A percentile compares a stretch with the other conserved stretches of the same genome.
Evolutionary conservation across 2,888 invertebrate species (phyloP).

Genomic region (Glyphotaelius pellucidus): DNA sequence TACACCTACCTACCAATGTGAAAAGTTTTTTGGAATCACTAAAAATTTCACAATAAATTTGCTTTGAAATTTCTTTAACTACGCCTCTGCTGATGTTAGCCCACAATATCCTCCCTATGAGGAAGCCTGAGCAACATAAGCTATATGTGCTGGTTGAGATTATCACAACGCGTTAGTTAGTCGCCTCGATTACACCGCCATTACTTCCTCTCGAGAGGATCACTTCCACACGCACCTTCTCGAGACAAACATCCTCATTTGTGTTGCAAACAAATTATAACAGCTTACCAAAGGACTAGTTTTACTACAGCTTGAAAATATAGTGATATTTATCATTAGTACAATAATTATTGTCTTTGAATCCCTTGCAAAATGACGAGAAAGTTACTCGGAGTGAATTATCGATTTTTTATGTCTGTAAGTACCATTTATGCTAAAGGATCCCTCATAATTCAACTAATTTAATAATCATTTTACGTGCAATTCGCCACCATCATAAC

Average conservation of each 20-base stretch:
- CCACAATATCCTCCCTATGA: slow-evolving; percentile 60
- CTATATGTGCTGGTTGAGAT: slow-evolving; percentile 45
- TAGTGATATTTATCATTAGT: neutral
- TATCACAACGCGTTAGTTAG: slow-evolving; percentile 55
- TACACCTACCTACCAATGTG: too few relatives aligned
- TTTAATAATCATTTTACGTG: neutral
- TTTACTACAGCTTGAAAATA: neutral
- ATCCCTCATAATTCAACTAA: slow-evolving; percentile 19
- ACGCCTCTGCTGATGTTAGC: neutral
- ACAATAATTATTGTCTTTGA: neutral
- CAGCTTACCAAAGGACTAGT: neutral
- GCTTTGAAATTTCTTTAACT: neutral
- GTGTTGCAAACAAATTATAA: neutral
- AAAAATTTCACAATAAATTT: too few relatives aligned
- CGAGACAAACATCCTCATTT: neutral
- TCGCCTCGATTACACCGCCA: slow-evolving; percentile 41
- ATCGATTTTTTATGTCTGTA: slow-evolving; percentile 29
- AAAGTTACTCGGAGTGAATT: slow-evolving; percentile 14
- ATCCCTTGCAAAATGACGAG: neutral
- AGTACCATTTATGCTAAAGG: slow-evolving; percentile 42
- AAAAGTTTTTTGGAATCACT: too few relatives aligned
- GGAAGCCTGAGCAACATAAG: neutral
- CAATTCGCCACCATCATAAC: slow-evolving; percentile 34
- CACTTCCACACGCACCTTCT: neutral
- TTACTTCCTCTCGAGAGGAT: neutral